Evolutionary conservation across 2,797 vertebrate genomes (phyloP).

Genomic region (Okamejei kenojei): DNA sequence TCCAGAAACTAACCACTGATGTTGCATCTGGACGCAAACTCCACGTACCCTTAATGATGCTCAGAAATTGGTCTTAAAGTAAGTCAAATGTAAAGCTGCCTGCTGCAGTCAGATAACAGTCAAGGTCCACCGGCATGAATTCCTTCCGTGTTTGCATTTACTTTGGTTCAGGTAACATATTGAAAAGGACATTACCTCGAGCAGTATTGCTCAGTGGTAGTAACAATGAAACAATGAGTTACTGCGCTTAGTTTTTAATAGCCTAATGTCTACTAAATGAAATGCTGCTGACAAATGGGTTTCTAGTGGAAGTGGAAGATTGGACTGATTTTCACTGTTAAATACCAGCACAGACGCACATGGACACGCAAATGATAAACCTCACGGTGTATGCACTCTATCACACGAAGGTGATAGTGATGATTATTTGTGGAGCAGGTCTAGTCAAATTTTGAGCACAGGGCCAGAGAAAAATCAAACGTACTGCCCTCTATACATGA

Average conservation of each 20-base stretch:
- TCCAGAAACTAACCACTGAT: neutral
- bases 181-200: slow-evolving; percentile 2
- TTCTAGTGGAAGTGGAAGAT: slow-evolving; percentile 46
- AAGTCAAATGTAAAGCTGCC: neutral
- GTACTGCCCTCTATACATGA: neutral
- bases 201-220: neutral
- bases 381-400: neutral
- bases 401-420: neutral
- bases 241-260: slow-evolving; percentile 39
- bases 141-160: neutral
- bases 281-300: slow-evolving; percentile 43
- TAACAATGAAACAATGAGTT: slow-evolving; percentile 43
- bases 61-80: neutral
- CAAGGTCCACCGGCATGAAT: neutral
- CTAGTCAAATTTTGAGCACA: neutral
- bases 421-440: neutral
- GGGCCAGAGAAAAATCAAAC: neutral
- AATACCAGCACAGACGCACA: slow-evolving; percentile 43
- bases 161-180: neutral
- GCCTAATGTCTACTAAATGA: slow-evolving; percentile 44
- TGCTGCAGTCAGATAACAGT: neutral
- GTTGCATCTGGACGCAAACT: neutral
- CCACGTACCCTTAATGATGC: neutral
- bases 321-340: slow-evolving; percentile 44
- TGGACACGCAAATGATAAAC: neutral